A percentile compares a stretch with the other conserved stretches of the same genome.
phyloP scores from a whole-genome alignment of 2,113 vertebrate species.

The Thinocorus orbignyianus region DNA sequence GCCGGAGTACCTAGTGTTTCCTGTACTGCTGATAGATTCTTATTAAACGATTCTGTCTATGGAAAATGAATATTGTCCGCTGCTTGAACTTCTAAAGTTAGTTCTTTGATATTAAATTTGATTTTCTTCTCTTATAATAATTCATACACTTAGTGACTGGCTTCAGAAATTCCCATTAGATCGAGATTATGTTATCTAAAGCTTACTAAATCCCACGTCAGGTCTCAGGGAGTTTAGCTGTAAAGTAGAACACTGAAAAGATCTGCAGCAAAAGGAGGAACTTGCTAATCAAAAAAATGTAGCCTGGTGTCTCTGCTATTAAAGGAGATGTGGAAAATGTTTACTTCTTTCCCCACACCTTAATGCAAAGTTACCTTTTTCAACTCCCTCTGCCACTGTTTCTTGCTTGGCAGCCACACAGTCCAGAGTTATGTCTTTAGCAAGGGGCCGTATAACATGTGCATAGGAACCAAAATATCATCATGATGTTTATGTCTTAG shows the following conservation, averaged over 20 bases:
- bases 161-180: conserved; percentile 74
- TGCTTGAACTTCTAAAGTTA: conserved; percentile 76
- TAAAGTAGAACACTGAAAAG: conserved; percentile 50
- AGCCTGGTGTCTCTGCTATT: conserved; percentile 31
- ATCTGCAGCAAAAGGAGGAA: neutral
- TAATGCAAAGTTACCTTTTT: conserved; percentile 56
- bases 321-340: neutral
- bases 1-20: conserved; percentile 62
- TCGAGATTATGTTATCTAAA: conserved; percentile 77
- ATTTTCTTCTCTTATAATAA: conserved; percentile 69
- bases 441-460: conserved; percentile 26
- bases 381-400: conserved; percentile 32
- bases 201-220: conserved; percentile 67
- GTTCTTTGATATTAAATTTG: conserved; percentile 74
- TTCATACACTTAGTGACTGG: conserved; percentile 65
- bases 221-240: conserved; percentile 56
- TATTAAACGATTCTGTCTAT: conserved; percentile 76
- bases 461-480: conserved; percentile 27
- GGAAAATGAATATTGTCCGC: conserved; percentile 73
- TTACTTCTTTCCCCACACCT: neutral
- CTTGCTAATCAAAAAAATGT: conserved; percentile 56
- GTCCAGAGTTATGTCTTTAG: conserved; percentile 21
- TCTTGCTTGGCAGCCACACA: conserved; percentile 45
- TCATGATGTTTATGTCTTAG: conserved; percentile 41
- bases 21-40: conserved; percentile 71